These are phyloP conservation scores for Orussus abietinus DNA, from an alignment of 1,140 invertebrate genomes.

Conservation along the genomic window DNA sequence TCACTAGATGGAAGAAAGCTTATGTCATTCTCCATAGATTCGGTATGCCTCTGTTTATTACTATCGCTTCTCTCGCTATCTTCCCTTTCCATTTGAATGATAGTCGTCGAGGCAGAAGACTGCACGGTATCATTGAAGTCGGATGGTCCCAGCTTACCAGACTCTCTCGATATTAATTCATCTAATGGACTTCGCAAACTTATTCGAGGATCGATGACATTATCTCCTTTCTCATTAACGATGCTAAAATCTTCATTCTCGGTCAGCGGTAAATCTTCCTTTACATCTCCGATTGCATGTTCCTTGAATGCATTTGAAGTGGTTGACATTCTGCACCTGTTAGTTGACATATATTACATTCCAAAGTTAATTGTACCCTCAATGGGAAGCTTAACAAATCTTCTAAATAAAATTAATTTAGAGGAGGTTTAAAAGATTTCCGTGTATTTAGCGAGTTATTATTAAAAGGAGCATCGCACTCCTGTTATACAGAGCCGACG, in stretches of 20 bases:
- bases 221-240: constrained; percentile 13
- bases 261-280: constrained; percentile 2
- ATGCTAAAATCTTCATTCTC: constrained; percentile 14
- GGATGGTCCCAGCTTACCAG: background rate
- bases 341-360: no score
- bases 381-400: no score
- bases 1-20: background rate
- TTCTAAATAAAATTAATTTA: no score
- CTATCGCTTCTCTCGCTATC: constrained; percentile 4
- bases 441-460: no score
- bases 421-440: no score
- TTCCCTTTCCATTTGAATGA: background rate
- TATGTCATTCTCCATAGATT: background rate
- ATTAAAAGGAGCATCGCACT: no score
- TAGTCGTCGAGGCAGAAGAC: background rate
- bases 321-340: constrained; percentile 17
- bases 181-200: background rate
- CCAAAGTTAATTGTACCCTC: no score
- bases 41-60: background rate
- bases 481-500: no score
- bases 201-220: background rate
- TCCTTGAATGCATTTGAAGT: constrained; percentile 2
- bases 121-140: constrained; percentile 13
- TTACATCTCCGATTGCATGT: constrained; percentile 5
- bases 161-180: constrained; percentile 19